phyloP scores from a whole-genome alignment of 2,113 vertebrate genomes.

The Lutjanus erythropterus region DNA sequence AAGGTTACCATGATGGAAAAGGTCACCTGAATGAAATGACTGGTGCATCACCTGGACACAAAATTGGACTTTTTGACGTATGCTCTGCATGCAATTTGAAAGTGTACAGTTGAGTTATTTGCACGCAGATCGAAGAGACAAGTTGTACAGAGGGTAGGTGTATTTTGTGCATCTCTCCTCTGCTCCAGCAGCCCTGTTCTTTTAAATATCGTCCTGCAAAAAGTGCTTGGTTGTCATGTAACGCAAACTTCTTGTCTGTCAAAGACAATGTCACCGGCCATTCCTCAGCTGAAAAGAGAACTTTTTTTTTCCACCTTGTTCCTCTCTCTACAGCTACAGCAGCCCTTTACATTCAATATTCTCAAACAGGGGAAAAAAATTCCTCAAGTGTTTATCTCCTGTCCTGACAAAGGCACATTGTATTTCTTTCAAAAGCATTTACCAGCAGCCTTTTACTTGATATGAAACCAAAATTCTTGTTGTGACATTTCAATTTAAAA shows the following conservation, averaged over 20 bases:
- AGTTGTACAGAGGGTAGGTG: too few species aligned
- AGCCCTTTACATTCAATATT: background rate
- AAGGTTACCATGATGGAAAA: too few species aligned
- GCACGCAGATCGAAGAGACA: too few species aligned
- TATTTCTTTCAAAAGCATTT: conserved; percentile 24
- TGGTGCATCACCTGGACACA: too few species aligned
- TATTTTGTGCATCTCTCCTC: too few species aligned
- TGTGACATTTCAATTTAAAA: conserved; percentile 60
- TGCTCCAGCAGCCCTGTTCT: background rate
- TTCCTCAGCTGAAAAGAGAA: background rate
- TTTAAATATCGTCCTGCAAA: background rate
- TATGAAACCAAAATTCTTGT: conserved; percentile 34
- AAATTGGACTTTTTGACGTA: too few species aligned
- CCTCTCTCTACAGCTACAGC: background rate
- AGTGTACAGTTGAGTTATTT: too few species aligned
- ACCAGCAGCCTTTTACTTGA: conserved; percentile 15
- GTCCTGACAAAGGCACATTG: conserved; percentile 14
- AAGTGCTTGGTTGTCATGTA: background rate
- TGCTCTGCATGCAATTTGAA: too few species aligned
- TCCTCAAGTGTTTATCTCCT: conserved; percentile 6
- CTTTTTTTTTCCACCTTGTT: background rate
- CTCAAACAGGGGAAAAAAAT: background rate
- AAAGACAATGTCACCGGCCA: background rate
- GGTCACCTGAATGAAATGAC: too few species aligned
- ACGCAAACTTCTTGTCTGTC: conserved; percentile 24